Conservation (phyloP, 1,140 invertebrate species). For the Spodoptera litura region DNA sequence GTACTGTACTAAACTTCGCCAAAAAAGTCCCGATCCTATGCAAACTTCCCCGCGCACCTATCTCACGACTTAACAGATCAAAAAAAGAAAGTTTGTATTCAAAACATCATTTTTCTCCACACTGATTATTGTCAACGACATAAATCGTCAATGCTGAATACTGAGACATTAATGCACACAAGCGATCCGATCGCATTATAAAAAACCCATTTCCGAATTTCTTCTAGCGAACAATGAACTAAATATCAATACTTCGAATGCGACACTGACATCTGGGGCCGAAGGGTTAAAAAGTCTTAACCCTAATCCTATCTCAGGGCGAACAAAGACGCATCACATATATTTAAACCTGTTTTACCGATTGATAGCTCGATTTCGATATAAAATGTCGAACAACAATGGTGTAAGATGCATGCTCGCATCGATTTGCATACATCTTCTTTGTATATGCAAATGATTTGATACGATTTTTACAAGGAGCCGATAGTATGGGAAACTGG, state of each 20-base stretch:
- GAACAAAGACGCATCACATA: conserved; percentile 70
- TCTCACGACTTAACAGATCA: conserved; percentile 39
- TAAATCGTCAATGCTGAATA: conserved; percentile 55
- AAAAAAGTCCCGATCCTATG: neutral
- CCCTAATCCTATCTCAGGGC: conserved; percentile 60
- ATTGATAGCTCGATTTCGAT: conserved; percentile 79
- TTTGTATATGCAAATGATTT: conserved; percentile 78
- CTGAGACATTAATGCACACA: conserved; percentile 63
- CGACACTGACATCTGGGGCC: conserved; percentile 77
- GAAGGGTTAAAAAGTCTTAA: conserved; percentile 64
- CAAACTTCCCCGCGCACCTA: neutral
- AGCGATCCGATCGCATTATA: conserved; percentile 64
- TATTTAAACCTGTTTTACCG: conserved; percentile 82
- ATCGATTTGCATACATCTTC: conserved; percentile 80
- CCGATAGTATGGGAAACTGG: conserved; percentile 72
- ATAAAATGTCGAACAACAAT: conserved; percentile 72
- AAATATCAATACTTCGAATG: conserved; percentile 70
- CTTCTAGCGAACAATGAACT: conserved; percentile 63
- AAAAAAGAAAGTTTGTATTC: conserved; percentile 43
- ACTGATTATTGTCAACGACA: conserved; percentile 53
- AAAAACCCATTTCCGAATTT: conserved; percentile 79
- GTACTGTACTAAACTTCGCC: too few species aligned
- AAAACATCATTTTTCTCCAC: conserved; percentile 52
- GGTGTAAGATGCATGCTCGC: conserved; percentile 63
- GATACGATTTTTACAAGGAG: conserved; percentile 67